phyloP scores from a whole-genome alignment of 2,797 vertebrate genomes.

The Cuniculus paca region DNA sequence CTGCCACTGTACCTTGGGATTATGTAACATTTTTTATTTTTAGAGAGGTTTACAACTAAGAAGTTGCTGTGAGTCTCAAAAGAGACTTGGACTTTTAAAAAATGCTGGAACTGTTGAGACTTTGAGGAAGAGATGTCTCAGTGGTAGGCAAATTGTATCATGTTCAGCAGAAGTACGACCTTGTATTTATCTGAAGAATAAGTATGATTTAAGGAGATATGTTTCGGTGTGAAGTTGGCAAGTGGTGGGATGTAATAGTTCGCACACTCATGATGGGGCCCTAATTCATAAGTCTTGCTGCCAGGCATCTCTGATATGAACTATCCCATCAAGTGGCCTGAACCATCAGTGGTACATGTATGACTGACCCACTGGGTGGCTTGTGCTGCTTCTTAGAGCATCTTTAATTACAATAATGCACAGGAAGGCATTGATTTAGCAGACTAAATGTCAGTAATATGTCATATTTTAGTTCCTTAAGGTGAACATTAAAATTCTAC shows the following conservation, averaged over 20 bases:
- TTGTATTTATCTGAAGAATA: not conserved
- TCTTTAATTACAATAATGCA: not conserved
- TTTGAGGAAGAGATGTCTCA: not conserved
- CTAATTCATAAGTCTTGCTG: not conserved
- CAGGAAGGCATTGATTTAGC: not conserved
- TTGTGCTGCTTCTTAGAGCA: not conserved
- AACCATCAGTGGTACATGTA: not conserved
- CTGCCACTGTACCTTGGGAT: not conserved
- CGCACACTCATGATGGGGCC: not conserved
- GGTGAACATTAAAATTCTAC: not conserved
- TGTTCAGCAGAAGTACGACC: not conserved
- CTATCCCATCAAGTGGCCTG: not conserved
- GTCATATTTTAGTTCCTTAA: not conserved
- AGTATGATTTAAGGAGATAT: not conserved
- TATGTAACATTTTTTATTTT: not conserved
- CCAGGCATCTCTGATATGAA: not conserved
- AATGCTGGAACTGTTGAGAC: not conserved
- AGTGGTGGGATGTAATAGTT: not conserved
- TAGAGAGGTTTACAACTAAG: not conserved
- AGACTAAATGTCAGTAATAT: not conserved
- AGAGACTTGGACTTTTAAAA: not conserved
- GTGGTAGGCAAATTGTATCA: not conserved
- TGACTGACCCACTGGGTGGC: not conserved
- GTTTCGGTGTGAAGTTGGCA: not conserved
- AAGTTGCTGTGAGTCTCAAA: not conserved